These are phyloP conservation scores for Amphimedon queenslandica DNA, from an alignment of 37 sponge, comb jelly and placozoan species.

Conservation along the genomic window DNA sequence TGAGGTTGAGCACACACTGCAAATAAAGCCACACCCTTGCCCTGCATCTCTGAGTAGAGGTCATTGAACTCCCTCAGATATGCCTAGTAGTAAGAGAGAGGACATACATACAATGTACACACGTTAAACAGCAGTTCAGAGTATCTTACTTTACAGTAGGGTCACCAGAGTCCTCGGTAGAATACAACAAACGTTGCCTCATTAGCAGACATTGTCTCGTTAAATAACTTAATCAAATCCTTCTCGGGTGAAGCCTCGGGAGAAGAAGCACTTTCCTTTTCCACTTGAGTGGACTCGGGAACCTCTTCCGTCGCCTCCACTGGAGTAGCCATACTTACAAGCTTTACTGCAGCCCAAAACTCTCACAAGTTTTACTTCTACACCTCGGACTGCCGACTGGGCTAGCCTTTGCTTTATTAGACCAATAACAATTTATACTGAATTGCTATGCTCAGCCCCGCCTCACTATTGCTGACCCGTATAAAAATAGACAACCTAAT, in stretches of 20 bases:
- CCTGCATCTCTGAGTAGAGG: conserved; percentile 71
- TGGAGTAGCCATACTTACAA: too few species aligned
- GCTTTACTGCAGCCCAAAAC: too few species aligned
- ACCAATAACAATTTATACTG: too few species aligned
- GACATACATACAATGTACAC: background rate
- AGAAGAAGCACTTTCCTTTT: background rate
- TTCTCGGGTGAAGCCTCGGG: conserved; percentile 4
- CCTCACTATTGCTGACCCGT: too few species aligned
- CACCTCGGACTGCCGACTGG: too few species aligned
- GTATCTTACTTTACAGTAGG: conserved; percentile 77
- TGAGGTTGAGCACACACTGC: conserved; percentile 67
- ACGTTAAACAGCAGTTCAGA: background rate
- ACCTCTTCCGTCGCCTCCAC: too few species aligned
- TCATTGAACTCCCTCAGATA: conserved; percentile 85
- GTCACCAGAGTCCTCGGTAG: conserved; percentile 90
- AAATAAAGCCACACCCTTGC: conserved; percentile 60
- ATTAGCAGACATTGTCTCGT: conserved; percentile 40
- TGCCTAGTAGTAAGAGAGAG: conserved; percentile 29
- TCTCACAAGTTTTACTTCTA: too few species aligned
- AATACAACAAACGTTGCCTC: conserved; percentile 71
- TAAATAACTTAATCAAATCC: conserved; percentile 60
- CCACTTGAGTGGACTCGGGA: too few species aligned
- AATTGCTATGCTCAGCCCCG: too few species aligned
- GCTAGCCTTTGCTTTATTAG: too few species aligned
- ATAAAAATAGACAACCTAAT: too few species aligned